Conservation (phyloP, 2,797 vertebrate species). For the Sciurus vulgaris region DNA sequence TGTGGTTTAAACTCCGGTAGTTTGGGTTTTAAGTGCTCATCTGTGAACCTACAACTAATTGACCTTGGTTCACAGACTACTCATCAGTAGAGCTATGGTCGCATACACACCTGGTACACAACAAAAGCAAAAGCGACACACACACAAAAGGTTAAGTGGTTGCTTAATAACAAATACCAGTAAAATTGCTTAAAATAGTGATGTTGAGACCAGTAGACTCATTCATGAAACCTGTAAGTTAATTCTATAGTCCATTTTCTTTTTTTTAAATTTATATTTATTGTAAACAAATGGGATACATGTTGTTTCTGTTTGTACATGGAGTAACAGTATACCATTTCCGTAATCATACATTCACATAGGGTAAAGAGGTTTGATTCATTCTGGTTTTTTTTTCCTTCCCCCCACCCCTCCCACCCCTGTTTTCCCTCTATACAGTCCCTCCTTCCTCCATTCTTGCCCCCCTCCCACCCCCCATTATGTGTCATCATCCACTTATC, state of each 20-base stretch:
- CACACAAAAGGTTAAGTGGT: not conserved
- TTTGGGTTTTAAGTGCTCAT: not conserved
- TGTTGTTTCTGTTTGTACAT: too few species aligned
- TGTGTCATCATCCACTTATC: too few species aligned
- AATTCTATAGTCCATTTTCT: not conserved
- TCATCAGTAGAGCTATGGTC: not conserved
- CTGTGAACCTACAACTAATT: not conserved
- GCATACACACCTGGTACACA: rapidly evolving
- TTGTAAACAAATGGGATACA: too few species aligned
- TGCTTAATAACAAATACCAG: not conserved
- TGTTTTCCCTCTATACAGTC: too few species aligned
- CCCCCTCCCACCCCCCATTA: too few species aligned
- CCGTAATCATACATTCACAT: too few species aligned
- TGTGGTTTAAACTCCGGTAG: not conserved
- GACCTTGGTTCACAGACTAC: not conserved
- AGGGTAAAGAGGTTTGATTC: too few species aligned
- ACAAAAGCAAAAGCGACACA: not conserved
- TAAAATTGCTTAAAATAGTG: slow-evolving; percentile 21
- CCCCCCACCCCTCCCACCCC: too few species aligned
- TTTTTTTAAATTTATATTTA: too few species aligned
- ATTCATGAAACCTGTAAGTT: not conserved
- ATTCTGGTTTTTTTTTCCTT: too few species aligned
- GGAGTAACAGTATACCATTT: too few species aligned
- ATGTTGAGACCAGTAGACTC: not conserved
- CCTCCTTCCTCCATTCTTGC: too few species aligned